Evolutionary conservation across 1,140 invertebrate species (phyloP), one percentile per base, ranked within the genome.

Genomic region (Drosophila auraria): DNA sequence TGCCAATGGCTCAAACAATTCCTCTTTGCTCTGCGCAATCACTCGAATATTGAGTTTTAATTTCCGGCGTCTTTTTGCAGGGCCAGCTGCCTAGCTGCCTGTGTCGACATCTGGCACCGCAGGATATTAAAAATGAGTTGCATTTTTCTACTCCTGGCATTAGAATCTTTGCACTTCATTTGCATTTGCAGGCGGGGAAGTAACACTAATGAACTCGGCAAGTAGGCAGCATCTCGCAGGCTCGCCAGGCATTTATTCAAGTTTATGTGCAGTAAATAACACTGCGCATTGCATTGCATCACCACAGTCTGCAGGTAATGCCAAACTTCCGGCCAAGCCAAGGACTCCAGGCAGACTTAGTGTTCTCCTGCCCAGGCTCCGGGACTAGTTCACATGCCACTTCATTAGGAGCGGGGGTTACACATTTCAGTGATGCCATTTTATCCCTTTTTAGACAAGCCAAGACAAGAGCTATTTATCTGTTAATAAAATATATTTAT

Each of bases 11-110:
- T 69, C 53, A 69, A 65, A 77, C 71, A 63, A 63, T 60, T 69
- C 65, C 56, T 68, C 71, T 74, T 83, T 72, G 63, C 60, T 30
- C 65, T 53, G 50, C 30, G 72, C 82, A 82, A 86, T 89, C 86
- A 90, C 70, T 86, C 68, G 87, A 86, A 90, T 90, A 91, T 90
- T 91, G 87, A 90, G 86, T 90, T 90, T 90, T 90, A 90, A 90
- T 90, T 91, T 90, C 86, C 86, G 86, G 86, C 65, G 40, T 45
- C 75, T 75, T 86, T 86, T 86, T 73, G 70, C 70, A 36, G 30
- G 8, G 33, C 33, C 9, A 3, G 11, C 20, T 9, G 33, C 27
- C 8, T 8, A 25, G 51, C 69, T 56, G 51, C 51, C 45, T 49
- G 27, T 56, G 78, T 60, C 80, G 75, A 71, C 86, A 90, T 80